phyloP scores from a whole-genome alignment of 2,797 vertebrate genomes.

The Sphenodon punctatus region DNA sequence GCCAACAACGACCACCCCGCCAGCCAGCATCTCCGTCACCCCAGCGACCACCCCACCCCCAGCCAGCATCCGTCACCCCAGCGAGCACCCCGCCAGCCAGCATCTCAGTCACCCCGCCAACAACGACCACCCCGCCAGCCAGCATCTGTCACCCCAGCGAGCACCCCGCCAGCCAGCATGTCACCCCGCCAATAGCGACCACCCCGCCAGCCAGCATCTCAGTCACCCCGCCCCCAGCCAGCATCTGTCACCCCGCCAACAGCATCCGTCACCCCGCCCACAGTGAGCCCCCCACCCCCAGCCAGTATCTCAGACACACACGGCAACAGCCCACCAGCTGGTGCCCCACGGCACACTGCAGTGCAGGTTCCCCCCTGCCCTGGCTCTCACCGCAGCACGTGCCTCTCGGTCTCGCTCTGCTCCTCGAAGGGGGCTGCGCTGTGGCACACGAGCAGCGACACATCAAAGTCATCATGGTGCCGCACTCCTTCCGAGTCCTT shows the following conservation, averaged over 20 bases:
- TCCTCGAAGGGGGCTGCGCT: slow-evolving; percentile 93
- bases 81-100: background rate
- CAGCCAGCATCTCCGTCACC: background rate
- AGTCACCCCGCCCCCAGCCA: no score
- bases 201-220: no score
- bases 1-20: no score
- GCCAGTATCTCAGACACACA: no score
- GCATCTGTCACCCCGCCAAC: no score
- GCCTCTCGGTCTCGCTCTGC: slow-evolving; percentile 92
- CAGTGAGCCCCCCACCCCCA: no score
- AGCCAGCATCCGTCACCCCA: background rate
- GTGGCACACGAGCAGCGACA: slow-evolving; percentile 95
- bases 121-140: no score
- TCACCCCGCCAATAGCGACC: no score
- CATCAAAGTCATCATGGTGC: slow-evolving; percentile 96
- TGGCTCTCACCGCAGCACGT: slow-evolving; percentile 85
- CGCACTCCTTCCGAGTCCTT: slow-evolving; percentile 93
- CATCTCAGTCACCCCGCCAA: no score
- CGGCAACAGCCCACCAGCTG: background rate
- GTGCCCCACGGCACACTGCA: background rate
- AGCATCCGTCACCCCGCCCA: no score
- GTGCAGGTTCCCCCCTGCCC: background rate
- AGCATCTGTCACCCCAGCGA: background rate
- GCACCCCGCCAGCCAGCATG: background rate
- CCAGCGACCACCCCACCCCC: no score